Conservation (phyloP, 2,888 invertebrate genomes). For the Xestia rhomboidea region DNA sequence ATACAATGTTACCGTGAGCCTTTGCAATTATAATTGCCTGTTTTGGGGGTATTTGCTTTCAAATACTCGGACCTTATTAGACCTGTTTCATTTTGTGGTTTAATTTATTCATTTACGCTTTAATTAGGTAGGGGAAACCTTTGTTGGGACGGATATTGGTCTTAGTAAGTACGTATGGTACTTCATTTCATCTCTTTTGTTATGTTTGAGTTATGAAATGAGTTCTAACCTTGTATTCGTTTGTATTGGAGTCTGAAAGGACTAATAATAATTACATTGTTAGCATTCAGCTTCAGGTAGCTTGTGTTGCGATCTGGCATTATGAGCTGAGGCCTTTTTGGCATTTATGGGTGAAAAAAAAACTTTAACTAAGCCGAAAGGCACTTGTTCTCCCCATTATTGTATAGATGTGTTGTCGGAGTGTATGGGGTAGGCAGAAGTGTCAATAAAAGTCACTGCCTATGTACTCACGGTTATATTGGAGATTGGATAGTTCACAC, state of each 20-base stretch:
- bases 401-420: too few species aligned
- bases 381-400: too few species aligned
- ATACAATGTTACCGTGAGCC: constrained; percentile 45
- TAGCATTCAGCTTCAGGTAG: background rate
- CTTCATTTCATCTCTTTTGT: constrained; percentile 28
- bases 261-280: background rate
- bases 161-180: constrained; percentile 12
- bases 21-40: constrained; percentile 63
- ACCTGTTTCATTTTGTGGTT: constrained; percentile 59
- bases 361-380: too few species aligned
- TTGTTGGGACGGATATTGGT: constrained; percentile 51
- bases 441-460: too few species aligned
- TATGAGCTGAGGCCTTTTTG: background rate
- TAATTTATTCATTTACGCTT: constrained; percentile 64
- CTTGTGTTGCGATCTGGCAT: background rate
- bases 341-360: background rate
- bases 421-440: too few species aligned
- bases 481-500: too few species aligned
- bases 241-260: background rate
- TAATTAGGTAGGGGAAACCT: constrained; percentile 53
- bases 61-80: constrained; percentile 54
- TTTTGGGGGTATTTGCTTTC: constrained; percentile 62
- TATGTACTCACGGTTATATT: too few species aligned
- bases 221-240: background rate
- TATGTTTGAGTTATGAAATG: constrained; percentile 8